Evolutionary conservation across 1,140 invertebrate genomes (phyloP), one percentile per base, ranked within the genome.

Genomic region (Saccostrea glomerata): DNA sequence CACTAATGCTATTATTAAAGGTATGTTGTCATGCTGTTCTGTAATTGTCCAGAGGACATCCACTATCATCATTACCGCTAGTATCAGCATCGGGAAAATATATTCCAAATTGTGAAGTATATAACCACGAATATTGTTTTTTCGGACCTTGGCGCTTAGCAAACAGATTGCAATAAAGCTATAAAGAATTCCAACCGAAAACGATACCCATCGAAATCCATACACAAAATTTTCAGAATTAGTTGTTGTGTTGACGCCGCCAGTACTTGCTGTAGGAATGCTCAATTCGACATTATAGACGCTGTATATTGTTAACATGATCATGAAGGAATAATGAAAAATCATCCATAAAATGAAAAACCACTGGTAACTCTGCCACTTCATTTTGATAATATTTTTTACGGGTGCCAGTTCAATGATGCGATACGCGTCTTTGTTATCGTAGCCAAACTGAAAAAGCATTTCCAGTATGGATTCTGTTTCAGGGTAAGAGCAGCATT

Each of bases 81-180:
- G 89, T 13, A 91, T 30, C 7, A 91, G 3, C 7, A 93, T 90
- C n/a, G 91, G 70, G 13, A 91, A 60, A 17, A 92, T 87, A 63
- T 92, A 92, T 20, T 88, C 89, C 13, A 89, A 89, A 66, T 91
- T 92, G 83, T 91, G 92, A 15, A 90, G 77, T 23, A 90, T 87
- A 36, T 89, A 87, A 15, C 63, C 47, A 25, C n/a, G 15, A 15
- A 58, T 40, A 82, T 89, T 86, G 20, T 84, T 73, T 70, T 84
- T 40, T 30, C 86, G 47, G 36, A 86, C n/a, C n/a, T 90, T 88
- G 4, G 85, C 63, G 55, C 85, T 86, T 82, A 91, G 13, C 40
- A 89, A 15, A 23, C 90, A 54, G 25, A 90, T 40, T 36, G 70
- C 83, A 15, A 92, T 40, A 7, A 89, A 1, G 17, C 82, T 63